Base-by-base conservation (phyloP, 2,113 vertebrate species). In the Gobio gobio region DNA sequence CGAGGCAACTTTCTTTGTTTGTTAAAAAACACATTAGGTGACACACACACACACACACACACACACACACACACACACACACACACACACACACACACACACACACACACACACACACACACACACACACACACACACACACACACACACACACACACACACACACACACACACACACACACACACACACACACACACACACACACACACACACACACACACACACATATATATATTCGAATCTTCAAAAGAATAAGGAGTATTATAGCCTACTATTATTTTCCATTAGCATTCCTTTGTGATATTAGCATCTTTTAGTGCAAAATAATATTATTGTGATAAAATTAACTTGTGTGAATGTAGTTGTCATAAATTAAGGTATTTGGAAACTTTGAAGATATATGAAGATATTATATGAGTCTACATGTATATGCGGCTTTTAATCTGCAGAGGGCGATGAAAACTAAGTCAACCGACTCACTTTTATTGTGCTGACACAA, bases 401-500 rank as follows among this genome's bases (percentile, higher is more conserved):
- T 36, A 10, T 45, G 2, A 45, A 47, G 7, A 3, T 47, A 12
- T 45, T 45, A 47, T 47, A 47, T 12, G 10, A 47, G 45, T 2
- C 29, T 49, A 36, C n/a, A 49, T 63, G 9, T 43, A 76, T 5
- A 16, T 56, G 10, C 26, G 18, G 5, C 3, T 74, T 73, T 74
- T 18, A 24, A 63, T 29, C 84, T 63, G 68, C 78, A 85, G 84
- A 47, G 68, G 84, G 84, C 78, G 84, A 70, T 70, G 5, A 18
- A 78, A 70, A 74, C 47, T 43, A n/a, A 85, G 5, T 14, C 58
- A 66, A 66, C 33, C 36, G 18, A 1, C 29, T 26, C 29, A 0
- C 2, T 14, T 40, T 33, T 20, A 26, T 36, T 16, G 22, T 24
- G 22, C 61, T 43, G 73, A 78, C 51, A 56, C 51, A 14, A 40